phyloP scores from a whole-genome alignment of 2,888 invertebrate genomes.

The Tanytarsus gracilentus region DNA sequence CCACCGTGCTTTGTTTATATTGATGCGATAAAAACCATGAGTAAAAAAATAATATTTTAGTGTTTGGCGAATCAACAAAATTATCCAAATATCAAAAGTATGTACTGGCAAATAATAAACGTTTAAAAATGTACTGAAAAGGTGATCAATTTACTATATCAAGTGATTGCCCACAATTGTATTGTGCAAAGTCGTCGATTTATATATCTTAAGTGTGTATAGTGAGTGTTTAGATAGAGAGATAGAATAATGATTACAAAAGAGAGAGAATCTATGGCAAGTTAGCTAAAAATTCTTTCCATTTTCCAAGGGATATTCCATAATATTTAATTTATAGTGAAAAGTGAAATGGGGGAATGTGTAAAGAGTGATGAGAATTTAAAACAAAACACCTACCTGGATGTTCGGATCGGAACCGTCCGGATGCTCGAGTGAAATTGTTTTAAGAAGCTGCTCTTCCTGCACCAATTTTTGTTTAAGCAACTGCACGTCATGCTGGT shows the following conservation, averaged over 20 bases:
- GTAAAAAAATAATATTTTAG: neutral
- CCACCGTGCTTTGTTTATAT: conserved; percentile 21
- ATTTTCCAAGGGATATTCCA: conserved; percentile 1
- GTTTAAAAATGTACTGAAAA: neutral
- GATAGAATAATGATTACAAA: neutral
- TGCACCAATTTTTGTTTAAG: conserved; percentile 75
- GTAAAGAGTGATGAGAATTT: conserved; percentile 35
- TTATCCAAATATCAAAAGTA: conserved; percentile 27
- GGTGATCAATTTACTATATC: neutral
- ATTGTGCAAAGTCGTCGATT: no score
- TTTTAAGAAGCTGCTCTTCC: conserved; percentile 70
- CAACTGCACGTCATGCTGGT: conserved; percentile 77
- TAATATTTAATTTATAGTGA: conserved; percentile 15
- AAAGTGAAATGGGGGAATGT: conserved; percentile 29
- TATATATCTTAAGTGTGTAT: no score
- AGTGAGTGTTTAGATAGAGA: no score
- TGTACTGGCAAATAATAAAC: conserved; percentile 22
- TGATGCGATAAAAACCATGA: neutral
- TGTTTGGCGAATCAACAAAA: neutral
- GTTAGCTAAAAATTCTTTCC: neutral
- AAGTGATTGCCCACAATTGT: no score
- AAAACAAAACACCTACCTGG: conserved; percentile 33
- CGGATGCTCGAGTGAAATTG: conserved; percentile 11
- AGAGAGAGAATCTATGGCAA: neutral
- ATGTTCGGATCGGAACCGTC: conserved; percentile 17